Conservation (phyloP, 2,797 vertebrate species). For the Acrossocheilus wenchowensis region DNA sequence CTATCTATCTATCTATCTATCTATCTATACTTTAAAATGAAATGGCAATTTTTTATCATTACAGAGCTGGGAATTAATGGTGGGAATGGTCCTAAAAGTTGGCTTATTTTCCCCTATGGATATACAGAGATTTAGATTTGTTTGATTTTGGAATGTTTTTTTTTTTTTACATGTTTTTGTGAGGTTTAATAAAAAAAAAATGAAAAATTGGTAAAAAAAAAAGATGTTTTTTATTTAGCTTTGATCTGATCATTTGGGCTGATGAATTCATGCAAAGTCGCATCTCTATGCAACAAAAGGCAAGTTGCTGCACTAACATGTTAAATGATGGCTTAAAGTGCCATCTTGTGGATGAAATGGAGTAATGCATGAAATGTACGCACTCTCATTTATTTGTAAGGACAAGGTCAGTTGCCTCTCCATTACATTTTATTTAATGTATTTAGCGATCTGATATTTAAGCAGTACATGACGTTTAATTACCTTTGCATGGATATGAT, state of each 20-base stretch:
- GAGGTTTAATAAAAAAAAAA: not conserved
- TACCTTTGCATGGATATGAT: not conserved
- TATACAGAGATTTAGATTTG: not conserved
- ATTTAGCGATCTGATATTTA: not conserved
- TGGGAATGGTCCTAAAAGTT: not conserved
- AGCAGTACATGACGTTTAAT: not conserved
- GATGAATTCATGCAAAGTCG: not conserved
- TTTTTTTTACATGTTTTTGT: not conserved
- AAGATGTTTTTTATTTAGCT: not conserved
- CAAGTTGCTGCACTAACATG: not conserved
- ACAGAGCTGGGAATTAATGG: not conserved
- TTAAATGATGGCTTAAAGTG: not conserved
- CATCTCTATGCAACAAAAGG: not conserved
- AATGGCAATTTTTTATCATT: not conserved
- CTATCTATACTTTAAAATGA: not conserved
- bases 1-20: too few species aligned
- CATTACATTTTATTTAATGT: not conserved
- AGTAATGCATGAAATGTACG: slow-evolving; percentile 1
- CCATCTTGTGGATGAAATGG: slow-evolving; percentile 12
- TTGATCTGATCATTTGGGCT: not conserved
- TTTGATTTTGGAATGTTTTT: not conserved
- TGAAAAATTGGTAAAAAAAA: not conserved
- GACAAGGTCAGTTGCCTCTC: not conserved
- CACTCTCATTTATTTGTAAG: not conserved
- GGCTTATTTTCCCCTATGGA: not conserved